Evolutionary conservation across 2,888 invertebrate genomes (phyloP).

Genomic region (Rhynchonema sp.): DNA sequence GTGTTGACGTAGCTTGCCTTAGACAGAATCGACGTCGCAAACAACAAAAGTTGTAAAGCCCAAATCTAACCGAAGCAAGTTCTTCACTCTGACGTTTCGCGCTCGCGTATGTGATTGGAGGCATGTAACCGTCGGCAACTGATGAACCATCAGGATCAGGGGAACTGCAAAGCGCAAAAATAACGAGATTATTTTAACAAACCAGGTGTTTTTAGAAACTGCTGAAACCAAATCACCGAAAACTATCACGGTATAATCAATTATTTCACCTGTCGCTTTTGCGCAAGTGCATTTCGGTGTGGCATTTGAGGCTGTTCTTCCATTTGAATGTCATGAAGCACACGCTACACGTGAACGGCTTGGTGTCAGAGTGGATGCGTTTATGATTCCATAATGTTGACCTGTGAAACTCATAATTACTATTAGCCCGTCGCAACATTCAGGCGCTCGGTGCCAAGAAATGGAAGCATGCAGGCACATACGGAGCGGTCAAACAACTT

Average conservation of each 20-base stretch:
- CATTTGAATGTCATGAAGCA: conserved; percentile 28
- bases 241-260: too few species aligned
- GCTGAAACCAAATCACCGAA: too few species aligned
- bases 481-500: too few species aligned
- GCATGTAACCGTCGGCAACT: background rate
- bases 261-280: conserved; percentile 20
- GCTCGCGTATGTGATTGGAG: background rate
- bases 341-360: conserved; percentile 24
- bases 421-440: too few species aligned
- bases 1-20: too few species aligned
- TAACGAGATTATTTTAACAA: too few species aligned
- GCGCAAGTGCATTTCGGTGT: conserved; percentile 24
- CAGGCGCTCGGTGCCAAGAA: too few species aligned
- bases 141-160: background rate
- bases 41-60: too few species aligned
- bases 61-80: too few species aligned
- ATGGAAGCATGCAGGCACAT: too few species aligned
- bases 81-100: background rate
- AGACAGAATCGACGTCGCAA: too few species aligned
- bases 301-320: conserved; percentile 24
- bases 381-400: conserved; percentile 29
- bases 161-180: background rate
- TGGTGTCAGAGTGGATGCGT: conserved; percentile 23
- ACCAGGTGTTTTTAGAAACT: too few species aligned
- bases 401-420: conserved; percentile 7